Evolutionary conservation across 2,113 vertebrate genomes (phyloP), one percentile per base, ranked within the genome.

Genomic region (Perca flavescens): DNA sequence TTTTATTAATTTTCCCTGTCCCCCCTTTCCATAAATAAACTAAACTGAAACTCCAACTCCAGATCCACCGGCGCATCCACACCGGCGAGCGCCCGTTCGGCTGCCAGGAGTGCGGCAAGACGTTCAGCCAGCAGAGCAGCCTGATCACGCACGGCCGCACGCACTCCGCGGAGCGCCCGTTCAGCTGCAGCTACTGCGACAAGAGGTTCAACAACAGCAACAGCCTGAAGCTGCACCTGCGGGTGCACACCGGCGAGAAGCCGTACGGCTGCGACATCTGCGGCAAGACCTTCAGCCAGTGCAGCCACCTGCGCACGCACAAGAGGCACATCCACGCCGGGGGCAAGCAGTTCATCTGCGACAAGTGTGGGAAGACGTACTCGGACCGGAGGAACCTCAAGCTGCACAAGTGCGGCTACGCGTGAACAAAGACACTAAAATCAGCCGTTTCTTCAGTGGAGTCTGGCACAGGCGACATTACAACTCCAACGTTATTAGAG

Each of bases 121-220:
- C 90, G 6, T 95, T 95, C 89, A 94, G 92, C 90, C 94, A 95
- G 91, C 94, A 94, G 90, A 94, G 94, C 85, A 94, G 94, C 86
- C 91, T 95, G 63, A 93, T 89, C 65, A 87, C 94, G 0, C 95
- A 95, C 65, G 80, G 92, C 0, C 94, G 94, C 82, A 93, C 91
- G 1, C 95, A 95, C 85, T 94, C 94, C 0, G n/a, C 22, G 0
- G 92, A 92, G 69, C 90, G 84, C 34, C 94, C 94, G 0, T 95
- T 93, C 6, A 61, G 28, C 36, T 95, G 95, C 79, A 5, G 16
- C 28, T 69, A 49, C 74, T 95, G 95, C 58, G 86, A 90, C 70
- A 95, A 95, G 87, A 83, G 12, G 54, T 95, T 95, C 87, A 95
- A 94, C 90, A 95, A 94, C 73, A 67, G 87, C 13, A 95, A 95